Base-by-base conservation (phyloP, 2,797 vertebrate species). In the Tokudaia muenninki region DNA sequence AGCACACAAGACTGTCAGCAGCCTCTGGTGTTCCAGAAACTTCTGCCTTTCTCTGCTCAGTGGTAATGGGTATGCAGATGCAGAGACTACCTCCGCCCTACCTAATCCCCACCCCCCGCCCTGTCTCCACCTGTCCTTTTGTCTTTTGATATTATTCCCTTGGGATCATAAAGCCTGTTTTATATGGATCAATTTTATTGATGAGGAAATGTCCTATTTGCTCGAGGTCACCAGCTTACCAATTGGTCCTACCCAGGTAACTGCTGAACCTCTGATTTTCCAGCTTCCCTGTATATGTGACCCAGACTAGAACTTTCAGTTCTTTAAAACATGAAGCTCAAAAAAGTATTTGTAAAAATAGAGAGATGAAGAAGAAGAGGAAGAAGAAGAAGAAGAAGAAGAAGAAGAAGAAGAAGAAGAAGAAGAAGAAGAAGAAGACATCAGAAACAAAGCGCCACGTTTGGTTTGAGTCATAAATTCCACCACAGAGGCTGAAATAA, bases 391-490 rank as follows among this genome's bases (percentile, higher is more conserved):
- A 2, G 50, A 41, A 41, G 22, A 17, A 50, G 75, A 47, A 77
- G 75, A 50, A 2, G 50, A 41, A 41, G 22, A 17, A 50, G 75
- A 47, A 77, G 75, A 50, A 2, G 50, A 41, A 41, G 22, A 17
- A 50, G 75, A 47, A 77, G 75, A 50, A 41, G 41, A 50, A 37
- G 67, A 41, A 9, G 19, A n/a, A n/a, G 19, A 74, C 80, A 87
- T 90, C 91, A 96, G 90, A 94, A 97, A 90, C 92, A 86, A 89
- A 84, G 88, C 47, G 65, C 83, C 86, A 81, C 70, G 77, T 79
- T 97, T 91, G 87, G 86, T 96, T 93, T 97, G 94, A 95, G 84
- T 97, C 97, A 97, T 84, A 95, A 96, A 96, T 97, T 97, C 96
- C 94, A 83, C 61, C 96, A 90, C 0, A 2, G 77, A 89, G 78